Evolutionary conservation across 1,140 invertebrate species (phyloP).

Genomic region (Atta colombica): DNA sequence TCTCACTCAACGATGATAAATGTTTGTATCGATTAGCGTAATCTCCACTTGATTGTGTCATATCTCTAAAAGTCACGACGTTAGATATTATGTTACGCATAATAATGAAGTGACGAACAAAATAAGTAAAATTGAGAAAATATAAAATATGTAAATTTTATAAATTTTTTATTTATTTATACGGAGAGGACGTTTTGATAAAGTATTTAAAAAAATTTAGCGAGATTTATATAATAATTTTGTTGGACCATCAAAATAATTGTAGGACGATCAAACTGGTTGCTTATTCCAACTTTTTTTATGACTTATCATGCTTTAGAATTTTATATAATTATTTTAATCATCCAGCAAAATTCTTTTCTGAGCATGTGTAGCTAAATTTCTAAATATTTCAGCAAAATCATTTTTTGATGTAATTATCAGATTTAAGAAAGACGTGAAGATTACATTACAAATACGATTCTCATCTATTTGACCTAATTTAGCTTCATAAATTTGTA

Average conservation of each 20-base stretch:
- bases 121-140: neutral
- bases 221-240: too few relatives aligned
- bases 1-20: constrained; percentile 46
- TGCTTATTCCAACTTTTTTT: too few relatives aligned
- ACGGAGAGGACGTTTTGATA: too few relatives aligned
- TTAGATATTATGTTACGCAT: neutral
- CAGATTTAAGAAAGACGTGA: neutral
- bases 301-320: too few relatives aligned
- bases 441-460: neutral
- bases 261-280: too few relatives aligned
- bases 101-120: neutral
- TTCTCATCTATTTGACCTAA: neutral
- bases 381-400: too few relatives aligned
- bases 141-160: neutral
- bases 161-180: neutral
- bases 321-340: too few relatives aligned
- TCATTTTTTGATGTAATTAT: too few relatives aligned
- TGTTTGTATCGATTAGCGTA: constrained; percentile 23
- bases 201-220: too few relatives aligned
- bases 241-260: too few relatives aligned
- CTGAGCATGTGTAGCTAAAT: too few relatives aligned
- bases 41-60: constrained; percentile 11
- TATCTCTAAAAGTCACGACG: constrained; percentile 10
- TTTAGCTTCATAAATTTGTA: neutral
- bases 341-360: too few relatives aligned